Percentiles rank a stretch among this genome's conserved stretches.
phyloP scores from a whole-genome alignment of 2,888 invertebrate genomes.

The Cosmia pyralina region DNA sequence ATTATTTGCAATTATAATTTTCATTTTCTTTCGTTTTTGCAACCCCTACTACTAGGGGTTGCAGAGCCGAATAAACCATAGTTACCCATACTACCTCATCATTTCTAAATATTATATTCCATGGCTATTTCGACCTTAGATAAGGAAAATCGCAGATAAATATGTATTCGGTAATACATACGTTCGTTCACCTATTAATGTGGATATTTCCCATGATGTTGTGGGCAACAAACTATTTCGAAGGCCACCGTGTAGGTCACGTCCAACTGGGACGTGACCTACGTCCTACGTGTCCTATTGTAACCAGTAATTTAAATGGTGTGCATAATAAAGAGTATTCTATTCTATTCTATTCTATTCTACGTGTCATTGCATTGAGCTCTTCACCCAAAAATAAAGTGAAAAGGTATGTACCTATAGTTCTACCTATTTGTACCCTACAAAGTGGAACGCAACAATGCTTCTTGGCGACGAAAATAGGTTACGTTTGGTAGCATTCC shows the following conservation, averaged over 20 bases:
- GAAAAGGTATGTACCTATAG: neutral
- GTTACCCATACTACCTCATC: neutral
- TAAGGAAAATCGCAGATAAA: conserved; percentile 14
- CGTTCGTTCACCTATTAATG: neutral
- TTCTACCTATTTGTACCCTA: conserved; percentile 26
- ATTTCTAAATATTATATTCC: neutral
- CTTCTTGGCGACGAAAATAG: conserved; percentile 24
- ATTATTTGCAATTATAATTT: no score
- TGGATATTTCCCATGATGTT: neutral
- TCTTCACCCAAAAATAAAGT: conserved; percentile 4
- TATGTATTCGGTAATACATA: conserved; percentile 4
- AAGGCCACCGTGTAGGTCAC: conserved; percentile 7
- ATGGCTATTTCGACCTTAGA: neutral
- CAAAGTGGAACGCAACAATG: conserved; percentile 16
- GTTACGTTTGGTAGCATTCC: neutral
- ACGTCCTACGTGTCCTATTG: conserved; percentile 1
- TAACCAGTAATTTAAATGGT: no score
- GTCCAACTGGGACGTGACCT: conserved; percentile 12
- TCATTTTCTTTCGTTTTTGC: no score
- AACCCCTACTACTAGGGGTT: no score
- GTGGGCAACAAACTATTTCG: neutral
- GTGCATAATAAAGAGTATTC: no score
- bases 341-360: no score
- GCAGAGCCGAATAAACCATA: neutral
- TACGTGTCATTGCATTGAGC: conserved; percentile 4